Conservation (phyloP, 1,140 invertebrate species). For the Zaprionus ghesquierei region DNA sequence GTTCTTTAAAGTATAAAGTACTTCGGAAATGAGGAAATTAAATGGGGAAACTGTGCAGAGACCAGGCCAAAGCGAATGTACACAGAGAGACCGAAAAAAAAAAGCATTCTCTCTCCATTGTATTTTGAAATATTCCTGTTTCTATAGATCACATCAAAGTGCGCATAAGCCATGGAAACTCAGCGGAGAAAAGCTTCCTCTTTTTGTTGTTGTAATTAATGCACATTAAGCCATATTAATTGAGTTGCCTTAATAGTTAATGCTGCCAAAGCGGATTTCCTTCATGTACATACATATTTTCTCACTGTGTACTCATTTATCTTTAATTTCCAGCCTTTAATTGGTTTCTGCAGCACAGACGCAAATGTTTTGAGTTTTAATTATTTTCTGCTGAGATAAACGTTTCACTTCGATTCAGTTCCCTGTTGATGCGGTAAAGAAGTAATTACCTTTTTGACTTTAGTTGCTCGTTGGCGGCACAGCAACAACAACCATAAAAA, state of each 20-base stretch:
- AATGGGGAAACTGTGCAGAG: slow-evolving; percentile 10
- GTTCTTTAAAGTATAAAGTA: not conserved
- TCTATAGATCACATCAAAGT: not conserved
- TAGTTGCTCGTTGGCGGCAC: not conserved
- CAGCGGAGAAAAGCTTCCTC: too few relatives aligned
- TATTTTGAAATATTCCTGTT: not conserved
- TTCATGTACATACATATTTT: not conserved
- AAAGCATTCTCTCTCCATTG: not conserved
- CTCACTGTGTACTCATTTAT: slow-evolving; percentile 8
- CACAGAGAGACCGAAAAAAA: not conserved
- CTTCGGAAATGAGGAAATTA: slow-evolving; percentile 30
- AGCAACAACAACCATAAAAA: not conserved
- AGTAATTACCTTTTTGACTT: not conserved
- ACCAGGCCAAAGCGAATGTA: not conserved
- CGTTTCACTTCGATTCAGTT: slow-evolving; percentile 12
- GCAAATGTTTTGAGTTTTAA: slow-evolving; percentile 14
- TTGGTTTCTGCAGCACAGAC: not conserved
- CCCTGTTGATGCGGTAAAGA: not conserved
- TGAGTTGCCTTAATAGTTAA: not conserved
- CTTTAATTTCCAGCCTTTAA: slow-evolving; percentile 22
- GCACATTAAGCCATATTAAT: not conserved
- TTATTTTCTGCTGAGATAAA: slow-evolving; percentile 4
- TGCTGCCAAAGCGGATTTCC: not conserved
- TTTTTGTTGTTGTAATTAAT: not conserved
- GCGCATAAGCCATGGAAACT: not conserved